These are phyloP conservation scores for Macropus fuliginosus DNA, from an alignment of 2,797 vertebrate genomes.

Conservation along the genomic window DNA sequence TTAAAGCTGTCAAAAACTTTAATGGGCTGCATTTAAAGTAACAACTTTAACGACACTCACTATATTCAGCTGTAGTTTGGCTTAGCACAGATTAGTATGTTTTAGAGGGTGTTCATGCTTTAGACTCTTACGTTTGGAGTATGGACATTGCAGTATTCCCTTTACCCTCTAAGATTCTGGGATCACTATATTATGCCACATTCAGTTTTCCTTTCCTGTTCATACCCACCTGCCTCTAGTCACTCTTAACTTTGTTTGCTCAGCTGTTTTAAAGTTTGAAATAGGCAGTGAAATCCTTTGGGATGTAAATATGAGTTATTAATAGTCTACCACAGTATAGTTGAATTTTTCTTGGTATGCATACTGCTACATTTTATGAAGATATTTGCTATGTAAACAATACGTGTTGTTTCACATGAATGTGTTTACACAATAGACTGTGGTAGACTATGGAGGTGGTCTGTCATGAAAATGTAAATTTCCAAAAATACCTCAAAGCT, in stretches of 20 bases:
- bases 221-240: slow-evolving; percentile 44
- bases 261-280: slow-evolving; percentile 68
- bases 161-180: not conserved
- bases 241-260: slow-evolving; percentile 62
- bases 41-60: not conserved
- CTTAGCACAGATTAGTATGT: not conserved
- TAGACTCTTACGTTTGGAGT: not conserved
- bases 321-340: slow-evolving; percentile 51
- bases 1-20: not conserved
- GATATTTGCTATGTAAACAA: slow-evolving; percentile 74
- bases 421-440: slow-evolving; percentile 66
- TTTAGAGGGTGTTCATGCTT: not conserved
- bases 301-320: slow-evolving; percentile 66
- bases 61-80: not conserved
- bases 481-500: slow-evolving; percentile 53
- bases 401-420: slow-evolving; percentile 66
- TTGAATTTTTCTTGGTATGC: slow-evolving; percentile 59
- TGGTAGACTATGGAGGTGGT: slow-evolving; percentile 71
- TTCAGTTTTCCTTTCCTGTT: not conserved
- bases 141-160: not conserved
- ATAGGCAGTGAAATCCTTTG: slow-evolving; percentile 43
- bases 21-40: not conserved
- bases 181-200: not conserved
- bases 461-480: slow-evolving; percentile 73
- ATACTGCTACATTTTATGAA: slow-evolving; percentile 62